Evolutionary conservation across 2,797 vertebrate species (phyloP), one percentile per base, ranked within the genome.

Genomic region (Pogonophryne albipinna): DNA sequence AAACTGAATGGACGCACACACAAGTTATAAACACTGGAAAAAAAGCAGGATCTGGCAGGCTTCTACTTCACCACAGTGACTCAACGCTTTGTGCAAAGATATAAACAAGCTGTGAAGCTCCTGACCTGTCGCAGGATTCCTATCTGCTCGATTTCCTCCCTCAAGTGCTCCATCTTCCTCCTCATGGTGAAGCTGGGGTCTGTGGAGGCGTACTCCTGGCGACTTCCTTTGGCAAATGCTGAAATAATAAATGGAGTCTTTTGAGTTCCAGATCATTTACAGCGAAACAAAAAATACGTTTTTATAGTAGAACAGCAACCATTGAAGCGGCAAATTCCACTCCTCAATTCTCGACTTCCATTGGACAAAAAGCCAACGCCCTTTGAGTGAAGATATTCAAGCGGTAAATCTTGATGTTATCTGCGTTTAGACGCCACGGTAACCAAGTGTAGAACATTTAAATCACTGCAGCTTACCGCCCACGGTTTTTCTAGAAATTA

Each of bases 161-260:
- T 91, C 79, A 99, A 91, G 90, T 99, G 98, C 78, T 99, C 98
- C 98, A 99, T 99, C 91, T 98, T 99, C 93, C 98, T 97, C 88
- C 98, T 95, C 95, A 99, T 99, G 14, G 98, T 99, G 91, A 99
- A 99, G 51, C 97, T 97, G 51, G 98, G 98, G 85, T 99, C 98
- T 61, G 94, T 91, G 4, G 96, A 90, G 52, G 85, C 93, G 19
- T 95, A 95, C 75, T 99, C 97, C 84, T 98, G 97, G 3, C 95
- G 96, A 45, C 92, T 96, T 86, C 87, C 93, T 79, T 96, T 96
- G 71, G 94, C 95, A 89, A 99, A 99, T 63, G 97, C 98, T 99
- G 80, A 10, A 74, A 84, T 12, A 27, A 31, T 1, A 78, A 31
- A 72, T 2, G 0, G 57, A 56, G 8, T 17, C 23, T 19, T 56